A percentile compares a stretch with the other conserved stretches of the same genome.
These are phyloP conservation scores for Mesoclemmys tuberculata DNA, from an alignment of 2,113 vertebrate genomes.

Conservation along the genomic window DNA sequence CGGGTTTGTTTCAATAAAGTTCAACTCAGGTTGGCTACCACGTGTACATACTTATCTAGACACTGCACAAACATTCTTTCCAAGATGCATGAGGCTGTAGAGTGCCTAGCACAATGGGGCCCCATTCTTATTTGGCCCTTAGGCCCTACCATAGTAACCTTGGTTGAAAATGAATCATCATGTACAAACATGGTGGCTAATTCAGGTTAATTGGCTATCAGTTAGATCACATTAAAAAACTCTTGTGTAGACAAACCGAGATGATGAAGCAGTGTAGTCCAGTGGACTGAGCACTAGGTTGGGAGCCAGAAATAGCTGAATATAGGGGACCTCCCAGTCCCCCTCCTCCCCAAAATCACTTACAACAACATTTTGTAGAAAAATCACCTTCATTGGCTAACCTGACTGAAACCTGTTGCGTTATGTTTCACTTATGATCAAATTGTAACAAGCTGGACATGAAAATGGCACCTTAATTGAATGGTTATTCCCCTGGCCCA, in stretches of 20 bases:
- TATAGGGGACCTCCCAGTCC: not conserved
- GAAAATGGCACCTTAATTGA: fast-evolving
- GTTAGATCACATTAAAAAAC: not conserved
- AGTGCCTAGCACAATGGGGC: not conserved
- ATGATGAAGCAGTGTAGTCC: not conserved
- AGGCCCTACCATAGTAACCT: not conserved
- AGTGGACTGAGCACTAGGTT: too few species aligned
- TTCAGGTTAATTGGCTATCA: not conserved
- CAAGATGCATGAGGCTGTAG: not conserved
- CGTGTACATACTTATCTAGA: not conserved
- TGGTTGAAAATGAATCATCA: not conserved
- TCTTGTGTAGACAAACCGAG: not conserved
- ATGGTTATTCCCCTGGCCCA: not conserved
- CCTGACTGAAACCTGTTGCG: not conserved
- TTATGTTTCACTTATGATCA: not conserved
- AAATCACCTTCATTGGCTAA: not conserved
- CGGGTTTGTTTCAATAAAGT: not conserved
- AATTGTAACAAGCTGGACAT: not conserved
- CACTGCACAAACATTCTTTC: not conserved
- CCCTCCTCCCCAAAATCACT: not conserved
- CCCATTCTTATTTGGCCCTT: not conserved
- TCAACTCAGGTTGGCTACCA: not conserved
- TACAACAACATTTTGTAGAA: not conserved
- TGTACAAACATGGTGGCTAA: not conserved
- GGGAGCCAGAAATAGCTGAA: fast-evolving